These are phyloP conservation scores for Lithophane leautieri DNA, from an alignment of 2,888 invertebrate species.

Conservation along the genomic window DNA sequence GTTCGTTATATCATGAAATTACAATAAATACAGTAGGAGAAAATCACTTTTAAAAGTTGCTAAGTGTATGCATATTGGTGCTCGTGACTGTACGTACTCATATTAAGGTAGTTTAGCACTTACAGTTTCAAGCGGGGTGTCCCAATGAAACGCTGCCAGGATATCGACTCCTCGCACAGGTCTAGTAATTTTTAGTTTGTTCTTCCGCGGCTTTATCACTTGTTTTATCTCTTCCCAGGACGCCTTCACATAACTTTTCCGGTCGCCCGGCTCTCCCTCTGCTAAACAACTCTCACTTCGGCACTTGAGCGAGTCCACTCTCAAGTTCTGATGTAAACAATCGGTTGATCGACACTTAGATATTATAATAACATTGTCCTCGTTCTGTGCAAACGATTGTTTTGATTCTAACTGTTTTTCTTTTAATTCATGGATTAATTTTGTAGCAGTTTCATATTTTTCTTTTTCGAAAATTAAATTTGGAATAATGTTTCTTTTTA, in stretches of 20 bases:
- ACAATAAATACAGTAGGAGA: too few species aligned
- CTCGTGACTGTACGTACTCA: too few species aligned
- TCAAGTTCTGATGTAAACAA: constrained; percentile 66
- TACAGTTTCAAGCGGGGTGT: constrained; percentile 81
- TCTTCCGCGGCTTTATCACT: constrained; percentile 72
- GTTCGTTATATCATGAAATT: too few species aligned
- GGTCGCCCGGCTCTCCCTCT: constrained; percentile 53
- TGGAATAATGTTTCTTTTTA: constrained; percentile 66
- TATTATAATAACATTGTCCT: constrained; percentile 63
- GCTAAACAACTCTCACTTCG: constrained; percentile 73
- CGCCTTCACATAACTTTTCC: constrained; percentile 65
- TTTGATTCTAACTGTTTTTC: constrained; percentile 68
- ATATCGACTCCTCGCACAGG: constrained; percentile 75
- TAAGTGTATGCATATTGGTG: too few species aligned
- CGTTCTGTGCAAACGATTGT: constrained; percentile 62
- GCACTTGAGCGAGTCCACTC: constrained; percentile 67
- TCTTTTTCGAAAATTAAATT: constrained; percentile 69
- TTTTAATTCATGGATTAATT: constrained; percentile 72
- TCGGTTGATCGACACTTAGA: constrained; percentile 75
- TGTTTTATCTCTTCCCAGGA: constrained; percentile 80
- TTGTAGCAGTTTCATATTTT: constrained; percentile 67
- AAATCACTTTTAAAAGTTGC: too few species aligned
- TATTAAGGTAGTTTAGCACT: constrained; percentile 61
- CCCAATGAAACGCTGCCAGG: constrained; percentile 77
- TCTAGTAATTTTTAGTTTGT: constrained; percentile 77